phyloP scores from a whole-genome alignment of 2,888 invertebrate species.

The Herminia tarsipennalis region DNA sequence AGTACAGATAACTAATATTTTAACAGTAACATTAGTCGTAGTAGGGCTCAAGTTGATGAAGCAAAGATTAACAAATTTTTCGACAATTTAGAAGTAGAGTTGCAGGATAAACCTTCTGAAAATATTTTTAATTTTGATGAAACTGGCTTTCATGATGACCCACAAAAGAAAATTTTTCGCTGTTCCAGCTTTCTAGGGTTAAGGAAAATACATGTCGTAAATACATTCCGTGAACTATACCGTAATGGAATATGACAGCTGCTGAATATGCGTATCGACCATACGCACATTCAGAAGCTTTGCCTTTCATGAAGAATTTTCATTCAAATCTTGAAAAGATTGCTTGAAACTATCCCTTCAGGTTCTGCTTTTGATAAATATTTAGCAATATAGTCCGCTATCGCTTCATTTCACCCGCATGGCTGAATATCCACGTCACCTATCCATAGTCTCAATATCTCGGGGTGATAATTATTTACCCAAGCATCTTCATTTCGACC shows the following conservation, averaged over 20 bases:
- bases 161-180: conserved; percentile 32
- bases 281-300: conserved; percentile 45
- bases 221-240: conserved; percentile 8
- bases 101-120: conserved; percentile 15
- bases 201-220: conserved; percentile 2
- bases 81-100: conserved; percentile 11
- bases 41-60: conserved; percentile 16
- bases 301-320: conserved; percentile 44
- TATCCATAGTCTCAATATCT: neutral
- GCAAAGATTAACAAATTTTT: conserved; percentile 14
- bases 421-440: conserved; percentile 10
- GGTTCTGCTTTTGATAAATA: conserved; percentile 25
- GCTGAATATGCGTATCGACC: no score
- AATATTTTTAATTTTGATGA: conserved; percentile 32
- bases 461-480: conserved; percentile 9
- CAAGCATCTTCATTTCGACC: conserved; percentile 1
- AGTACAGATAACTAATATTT: no score
- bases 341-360: conserved; percentile 30
- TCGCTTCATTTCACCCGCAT: conserved; percentile 32
- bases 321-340: conserved; percentile 47
- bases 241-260: conserved; percentile 21
- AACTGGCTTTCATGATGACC: conserved; percentile 34
- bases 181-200: conserved; percentile 36
- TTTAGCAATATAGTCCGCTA: conserved; percentile 29
- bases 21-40: conserved; percentile 18